Evolutionary conservation across 2,888 invertebrate species (phyloP), one percentile per base, ranked within the genome.

Genomic region (Nephrocerus scutellatus): DNA sequence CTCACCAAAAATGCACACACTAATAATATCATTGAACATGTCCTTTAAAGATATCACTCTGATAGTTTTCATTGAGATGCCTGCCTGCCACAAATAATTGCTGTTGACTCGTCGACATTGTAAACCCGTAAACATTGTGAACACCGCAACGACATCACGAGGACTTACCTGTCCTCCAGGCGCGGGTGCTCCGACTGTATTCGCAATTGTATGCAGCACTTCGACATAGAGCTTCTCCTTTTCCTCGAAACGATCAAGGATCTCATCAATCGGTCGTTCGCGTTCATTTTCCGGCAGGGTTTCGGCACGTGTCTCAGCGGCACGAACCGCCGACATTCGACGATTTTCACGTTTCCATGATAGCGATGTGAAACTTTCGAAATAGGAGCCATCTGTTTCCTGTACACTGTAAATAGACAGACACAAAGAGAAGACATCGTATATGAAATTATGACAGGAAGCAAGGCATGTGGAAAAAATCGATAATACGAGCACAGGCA

Each of bases 181-280:
- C 6, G 82, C 80, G 12, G 82, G 81, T 1, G 82, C 82, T 5
- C 82, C 82, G 16, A 82, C 89, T 56, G 93, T 88, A 68, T 97
- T 93, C 48, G 90, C 86, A 54, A 97, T 91, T 48, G 95, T 96
- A 70, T 95, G 95, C 53, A 96, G 73, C 46, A 95, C 92, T 72
- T 96, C 88, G 40, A 86, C 76, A 65, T 90, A 90, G 44, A 89
- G 72, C 56, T 81, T 78, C 60, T 89, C 85, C 63, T 76, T 72
- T 69, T 67, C 63, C 19, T 68, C 68, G 38, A 62, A 62, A 8
- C 61, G 60, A 44, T 69, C 66, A 37, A 66, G 55, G 41, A 61
- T 56, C 52, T 68, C 67, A 47, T 68, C 66, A 31, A 56, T 48
- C 36, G 61, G 65, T 39, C 63, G 61, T 53, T 68, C 67, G 52